These are phyloP conservation scores for Nesoenas mayeri DNA, from an alignment of 2,113 vertebrate genomes.

Conservation along the genomic window DNA sequence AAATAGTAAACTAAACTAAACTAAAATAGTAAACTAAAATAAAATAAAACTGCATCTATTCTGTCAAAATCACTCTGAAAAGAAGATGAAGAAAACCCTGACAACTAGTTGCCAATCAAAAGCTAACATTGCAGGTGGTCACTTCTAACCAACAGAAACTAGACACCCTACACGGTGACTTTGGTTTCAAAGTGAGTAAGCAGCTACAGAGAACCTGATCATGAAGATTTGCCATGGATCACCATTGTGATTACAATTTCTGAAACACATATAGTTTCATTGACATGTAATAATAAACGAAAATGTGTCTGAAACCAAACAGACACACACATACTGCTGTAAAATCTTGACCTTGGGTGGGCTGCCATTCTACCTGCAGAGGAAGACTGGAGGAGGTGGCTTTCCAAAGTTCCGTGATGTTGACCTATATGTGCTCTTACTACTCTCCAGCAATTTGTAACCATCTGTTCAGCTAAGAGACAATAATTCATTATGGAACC, in stretches of 20 bases:
- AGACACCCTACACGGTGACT: background rate
- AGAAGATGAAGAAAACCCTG: background rate
- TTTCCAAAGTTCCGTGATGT: background rate
- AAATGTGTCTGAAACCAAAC: background rate
- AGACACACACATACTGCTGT: background rate
- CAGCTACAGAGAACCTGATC: background rate
- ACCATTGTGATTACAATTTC: background rate
- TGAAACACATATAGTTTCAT: background rate
- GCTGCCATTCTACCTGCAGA: fast-evolving
- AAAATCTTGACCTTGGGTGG: background rate
- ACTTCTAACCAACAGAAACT: background rate
- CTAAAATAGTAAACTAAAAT: background rate
- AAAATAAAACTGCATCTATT: background rate
- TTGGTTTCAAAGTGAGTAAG: background rate
- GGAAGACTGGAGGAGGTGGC: background rate
- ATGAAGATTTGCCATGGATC: background rate
- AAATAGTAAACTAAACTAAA: no score
- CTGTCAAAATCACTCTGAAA: background rate
- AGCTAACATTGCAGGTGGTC: background rate
- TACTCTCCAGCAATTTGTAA: background rate
- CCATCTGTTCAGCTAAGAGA: background rate
- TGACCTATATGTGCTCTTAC: background rate
- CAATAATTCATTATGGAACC: background rate
- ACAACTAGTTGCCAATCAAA: background rate
- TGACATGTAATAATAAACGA: background rate